Conservation (phyloP, 2,797 vertebrate species). For the Lithobates sylvaticus region DNA sequence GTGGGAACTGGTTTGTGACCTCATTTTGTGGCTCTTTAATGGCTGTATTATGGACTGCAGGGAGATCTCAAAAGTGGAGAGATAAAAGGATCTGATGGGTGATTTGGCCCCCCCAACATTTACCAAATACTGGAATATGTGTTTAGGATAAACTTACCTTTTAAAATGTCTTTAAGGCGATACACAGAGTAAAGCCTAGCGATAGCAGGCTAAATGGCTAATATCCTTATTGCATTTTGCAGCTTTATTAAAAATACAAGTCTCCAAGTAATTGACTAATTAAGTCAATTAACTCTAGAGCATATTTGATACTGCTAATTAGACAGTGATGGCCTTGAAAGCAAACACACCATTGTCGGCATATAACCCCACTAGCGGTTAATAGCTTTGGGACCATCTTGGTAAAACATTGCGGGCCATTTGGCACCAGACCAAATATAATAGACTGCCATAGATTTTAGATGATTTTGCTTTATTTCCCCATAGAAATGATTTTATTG, state of each 20-base stretch:
- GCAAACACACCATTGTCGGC: conserved; percentile 18
- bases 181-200: not conserved
- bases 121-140: too few relatives aligned
- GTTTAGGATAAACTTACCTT: too few relatives aligned
- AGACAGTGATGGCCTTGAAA: conserved; percentile 50
- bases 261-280: conserved; percentile 53
- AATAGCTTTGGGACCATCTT: conserved; percentile 45
- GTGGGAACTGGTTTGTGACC: too few relatives aligned
- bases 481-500: conserved; percentile 43
- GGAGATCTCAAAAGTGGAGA: too few relatives aligned
- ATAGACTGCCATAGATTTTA: conserved; percentile 32
- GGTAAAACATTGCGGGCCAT: conserved; percentile 41
- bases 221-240: conserved; percentile 34
- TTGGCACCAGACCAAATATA: conserved; percentile 41
- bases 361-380: conserved; percentile 15
- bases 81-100: too few relatives aligned
- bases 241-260: conserved; percentile 50
- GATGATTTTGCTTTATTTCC: conserved; percentile 43
- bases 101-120: too few relatives aligned
- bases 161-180: not conserved
- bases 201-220: conserved; percentile 22
- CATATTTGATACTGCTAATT: conserved; percentile 56
- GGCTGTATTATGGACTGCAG: too few relatives aligned
- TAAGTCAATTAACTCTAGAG: conserved; percentile 48
- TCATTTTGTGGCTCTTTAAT: too few relatives aligned